phyloP scores from a whole-genome alignment of 2,113 vertebrate species.

The Saccopteryx leptura region DNA sequence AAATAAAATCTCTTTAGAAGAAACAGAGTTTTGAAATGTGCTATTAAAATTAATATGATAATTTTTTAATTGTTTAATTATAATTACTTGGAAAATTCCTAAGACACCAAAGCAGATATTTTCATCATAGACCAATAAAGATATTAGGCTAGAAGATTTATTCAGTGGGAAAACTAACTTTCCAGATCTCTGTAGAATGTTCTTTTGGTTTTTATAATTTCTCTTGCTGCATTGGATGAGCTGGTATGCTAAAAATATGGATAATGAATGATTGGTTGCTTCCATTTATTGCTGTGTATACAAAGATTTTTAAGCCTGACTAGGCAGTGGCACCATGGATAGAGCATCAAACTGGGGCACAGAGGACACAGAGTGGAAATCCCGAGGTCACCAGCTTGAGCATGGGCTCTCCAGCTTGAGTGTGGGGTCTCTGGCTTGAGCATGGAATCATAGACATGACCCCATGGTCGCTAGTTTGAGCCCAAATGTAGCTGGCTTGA shows the following conservation, averaged over 20 bases:
- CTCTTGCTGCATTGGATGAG: not conserved
- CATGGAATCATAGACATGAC: too few relatives aligned
- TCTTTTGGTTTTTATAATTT: not conserved
- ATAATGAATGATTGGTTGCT: not conserved
- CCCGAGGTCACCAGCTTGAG: too few relatives aligned
- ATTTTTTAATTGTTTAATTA: not conserved
- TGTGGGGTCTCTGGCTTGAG: too few relatives aligned
- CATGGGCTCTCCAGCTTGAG: too few relatives aligned
- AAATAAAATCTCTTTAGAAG: slow-evolving; percentile 4
- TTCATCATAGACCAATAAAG: not conserved
- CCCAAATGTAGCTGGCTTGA: too few relatives aligned
- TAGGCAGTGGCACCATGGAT: too few relatives aligned
- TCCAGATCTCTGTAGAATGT: not conserved
- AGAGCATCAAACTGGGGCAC: too few relatives aligned
- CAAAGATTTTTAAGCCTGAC: not conserved
- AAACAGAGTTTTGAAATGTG: not conserved
- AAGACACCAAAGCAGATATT: not conserved
- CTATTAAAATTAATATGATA: slow-evolving; percentile 17
- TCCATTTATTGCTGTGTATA: not conserved
- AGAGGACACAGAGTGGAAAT: too few relatives aligned
- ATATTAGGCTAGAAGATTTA: not conserved
- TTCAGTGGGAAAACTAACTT: not conserved
- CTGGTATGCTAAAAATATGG: not conserved
- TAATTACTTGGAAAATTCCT: not conserved
- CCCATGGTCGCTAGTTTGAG: too few relatives aligned